These are phyloP conservation scores for Idaea biselata DNA, from an alignment of 2,888 invertebrate genomes.

Conservation along the genomic window DNA sequence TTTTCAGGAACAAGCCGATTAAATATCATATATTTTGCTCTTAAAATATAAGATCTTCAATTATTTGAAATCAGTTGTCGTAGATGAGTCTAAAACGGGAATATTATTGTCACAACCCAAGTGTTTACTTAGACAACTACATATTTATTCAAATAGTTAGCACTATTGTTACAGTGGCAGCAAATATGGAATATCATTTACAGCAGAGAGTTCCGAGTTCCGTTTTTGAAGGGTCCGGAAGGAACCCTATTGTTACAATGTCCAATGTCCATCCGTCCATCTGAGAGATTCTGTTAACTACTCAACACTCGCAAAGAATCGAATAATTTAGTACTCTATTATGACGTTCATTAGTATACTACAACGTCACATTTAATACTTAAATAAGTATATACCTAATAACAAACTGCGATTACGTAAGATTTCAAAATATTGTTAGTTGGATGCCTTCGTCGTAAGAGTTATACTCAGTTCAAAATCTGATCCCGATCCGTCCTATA, in stretches of 20 bases:
- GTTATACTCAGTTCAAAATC: too few species aligned
- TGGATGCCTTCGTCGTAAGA: too few species aligned
- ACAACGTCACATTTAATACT: too few species aligned
- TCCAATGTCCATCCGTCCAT: background rate
- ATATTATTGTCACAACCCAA: background rate
- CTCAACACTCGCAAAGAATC: background rate
- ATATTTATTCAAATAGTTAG: background rate
- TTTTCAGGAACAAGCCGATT: too few species aligned
- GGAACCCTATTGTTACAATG: background rate
- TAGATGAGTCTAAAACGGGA: too few species aligned
- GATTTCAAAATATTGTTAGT: too few species aligned
- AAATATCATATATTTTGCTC: too few species aligned
- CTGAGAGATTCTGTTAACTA: background rate
- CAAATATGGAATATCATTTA: background rate
- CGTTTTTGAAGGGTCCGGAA: slow-evolving; percentile 1
- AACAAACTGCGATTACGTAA: too few species aligned
- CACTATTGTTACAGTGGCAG: background rate
- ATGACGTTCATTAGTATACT: background rate
- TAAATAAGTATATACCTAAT: too few species aligned
- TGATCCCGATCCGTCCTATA: too few species aligned
- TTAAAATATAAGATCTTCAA: too few species aligned
- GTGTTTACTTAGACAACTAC: background rate
- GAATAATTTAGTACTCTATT: background rate
- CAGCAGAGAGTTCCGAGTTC: background rate
- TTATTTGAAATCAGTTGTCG: too few species aligned